Evolutionary conservation across 2,888 invertebrate species (phyloP).

Genomic region (Alcis repandata): DNA sequence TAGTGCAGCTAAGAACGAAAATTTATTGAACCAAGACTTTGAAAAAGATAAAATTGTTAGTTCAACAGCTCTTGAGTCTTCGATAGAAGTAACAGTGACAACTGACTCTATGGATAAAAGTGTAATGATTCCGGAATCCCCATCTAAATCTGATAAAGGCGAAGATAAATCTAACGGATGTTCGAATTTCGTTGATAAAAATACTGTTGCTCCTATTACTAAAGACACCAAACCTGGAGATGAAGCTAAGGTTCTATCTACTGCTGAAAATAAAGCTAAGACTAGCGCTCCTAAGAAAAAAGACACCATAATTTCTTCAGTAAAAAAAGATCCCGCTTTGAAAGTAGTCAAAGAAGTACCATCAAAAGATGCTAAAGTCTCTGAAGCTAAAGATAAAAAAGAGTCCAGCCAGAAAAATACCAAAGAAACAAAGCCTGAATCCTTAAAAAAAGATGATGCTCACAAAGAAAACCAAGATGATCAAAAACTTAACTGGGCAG

Average conservation of each 20-base stretch:
- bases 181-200: constrained; percentile 63
- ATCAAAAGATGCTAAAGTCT: constrained; percentile 50
- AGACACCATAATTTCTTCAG: constrained; percentile 1
- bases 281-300: constrained; percentile 41
- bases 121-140: constrained; percentile 59
- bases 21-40: constrained; percentile 68
- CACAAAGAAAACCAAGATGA: constrained; percentile 19
- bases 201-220: constrained; percentile 29
- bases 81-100: constrained; percentile 23
- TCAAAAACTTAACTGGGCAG: constrained; percentile 16
- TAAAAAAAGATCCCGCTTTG: constrained; percentile 17
- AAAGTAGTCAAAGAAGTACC: constrained; percentile 38
- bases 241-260: constrained; percentile 1
- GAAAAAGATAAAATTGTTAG: constrained; percentile 50
- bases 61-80: constrained; percentile 22
- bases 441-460: constrained; percentile 26
- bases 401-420: constrained; percentile 10
- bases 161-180: constrained; percentile 75
- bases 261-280: constrained; percentile 36
- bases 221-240: constrained; percentile 23
- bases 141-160: constrained; percentile 74
- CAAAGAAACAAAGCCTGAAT: constrained; percentile 24
- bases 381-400: constrained; percentile 60
- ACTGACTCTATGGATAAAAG: constrained; percentile 52
- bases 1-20: constrained; percentile 71